Base-by-base conservation (phyloP, 2,888 invertebrate species). In the Agrenia bidenticulata region DNA sequence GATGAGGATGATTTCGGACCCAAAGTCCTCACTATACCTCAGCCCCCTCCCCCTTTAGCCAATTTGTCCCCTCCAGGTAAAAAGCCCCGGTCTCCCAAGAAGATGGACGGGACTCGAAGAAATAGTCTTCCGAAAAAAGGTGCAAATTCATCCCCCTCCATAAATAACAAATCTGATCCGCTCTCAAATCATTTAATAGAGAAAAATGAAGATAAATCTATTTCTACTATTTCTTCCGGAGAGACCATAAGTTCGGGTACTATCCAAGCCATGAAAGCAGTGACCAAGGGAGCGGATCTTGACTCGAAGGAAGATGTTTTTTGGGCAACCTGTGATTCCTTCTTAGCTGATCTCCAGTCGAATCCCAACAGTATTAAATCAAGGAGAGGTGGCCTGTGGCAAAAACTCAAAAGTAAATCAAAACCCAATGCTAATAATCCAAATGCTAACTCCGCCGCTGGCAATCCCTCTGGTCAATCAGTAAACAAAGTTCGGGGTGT, bases 1-100 rank as follows among this genome's bases (percentile, higher is more conserved):
- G 84, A 84, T 60, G 86, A 85, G 75, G 84, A 86, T 19, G 88
- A 89, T 79, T 80, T 82, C 23, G 85, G 85, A 37, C 37, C 63
- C 49, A 66, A 66, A 49, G 21, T 32, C 2, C 23, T 32, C 9
- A 58, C 37, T 39, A 60, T 54, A 27, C 64, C 55, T 61, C 50
- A 39, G 15, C 66, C 37, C 45, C 63, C 51, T 4, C 61, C 56
- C n/a, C 13, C 61, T 15, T 24, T 51, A 2, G 26, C 60, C 4
- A 49, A 50, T 13, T 26, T 42, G 17, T n/a, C 26, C 23, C 45
- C 37, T 17, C 53, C 59, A 5, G 21, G 42, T 5, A 66, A 66
- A 41, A 71, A 71, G 24, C 65, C 66, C 7, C 37, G 63, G 56
- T 72, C 72, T 51, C 72, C 72, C 56, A 71, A 66, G 63, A 71